Evolutionary conservation across 2,888 invertebrate species (phyloP).

Genomic region (Clostera curtula): DNA sequence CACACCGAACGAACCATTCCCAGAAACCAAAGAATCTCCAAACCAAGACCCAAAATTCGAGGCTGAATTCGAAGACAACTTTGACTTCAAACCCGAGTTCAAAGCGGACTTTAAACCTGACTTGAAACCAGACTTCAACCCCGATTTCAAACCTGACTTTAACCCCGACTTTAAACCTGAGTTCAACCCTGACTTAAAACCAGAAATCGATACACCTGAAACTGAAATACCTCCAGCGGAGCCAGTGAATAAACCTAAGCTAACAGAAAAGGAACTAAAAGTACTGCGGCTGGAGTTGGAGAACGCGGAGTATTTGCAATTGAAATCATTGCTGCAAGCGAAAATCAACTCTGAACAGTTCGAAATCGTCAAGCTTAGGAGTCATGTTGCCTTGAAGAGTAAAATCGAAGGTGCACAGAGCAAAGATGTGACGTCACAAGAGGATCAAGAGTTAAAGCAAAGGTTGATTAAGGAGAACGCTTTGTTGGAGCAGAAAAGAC

Average conservation of each 20-base stretch:
- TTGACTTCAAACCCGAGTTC: conserved; percentile 8
- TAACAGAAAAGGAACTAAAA: conserved; percentile 74
- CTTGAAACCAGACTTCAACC: conserved; percentile 29
- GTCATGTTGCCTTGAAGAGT: conserved; percentile 66
- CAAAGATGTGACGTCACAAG: conserved; percentile 47
- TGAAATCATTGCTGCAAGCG: conserved; percentile 80
- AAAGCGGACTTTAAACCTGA: conserved; percentile 12
- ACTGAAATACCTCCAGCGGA: conserved; percentile 33
- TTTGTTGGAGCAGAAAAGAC: conserved; percentile 79
- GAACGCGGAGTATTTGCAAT: conserved; percentile 77
- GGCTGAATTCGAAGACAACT: conserved; percentile 48
- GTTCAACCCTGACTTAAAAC: conserved; percentile 45
- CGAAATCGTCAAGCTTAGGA: conserved; percentile 79
- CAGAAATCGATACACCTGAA: conserved; percentile 31
- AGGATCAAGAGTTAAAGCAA: conserved; percentile 57
- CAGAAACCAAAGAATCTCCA: conserved; percentile 30
- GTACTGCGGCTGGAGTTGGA: conserved; percentile 78
- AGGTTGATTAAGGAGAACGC: conserved; percentile 77
- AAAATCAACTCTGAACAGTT: conserved; percentile 83
- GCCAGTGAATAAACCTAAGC: conserved; percentile 52
- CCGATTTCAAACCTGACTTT: conserved; percentile 48
- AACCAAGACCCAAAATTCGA: conserved; percentile 44
- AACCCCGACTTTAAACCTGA: no score
- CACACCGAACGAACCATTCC: conserved; percentile 28
- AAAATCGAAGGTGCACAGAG: conserved; percentile 59